Base-by-base conservation (phyloP, 1,140 invertebrate species). In the Drosophila pectinifera region DNA sequence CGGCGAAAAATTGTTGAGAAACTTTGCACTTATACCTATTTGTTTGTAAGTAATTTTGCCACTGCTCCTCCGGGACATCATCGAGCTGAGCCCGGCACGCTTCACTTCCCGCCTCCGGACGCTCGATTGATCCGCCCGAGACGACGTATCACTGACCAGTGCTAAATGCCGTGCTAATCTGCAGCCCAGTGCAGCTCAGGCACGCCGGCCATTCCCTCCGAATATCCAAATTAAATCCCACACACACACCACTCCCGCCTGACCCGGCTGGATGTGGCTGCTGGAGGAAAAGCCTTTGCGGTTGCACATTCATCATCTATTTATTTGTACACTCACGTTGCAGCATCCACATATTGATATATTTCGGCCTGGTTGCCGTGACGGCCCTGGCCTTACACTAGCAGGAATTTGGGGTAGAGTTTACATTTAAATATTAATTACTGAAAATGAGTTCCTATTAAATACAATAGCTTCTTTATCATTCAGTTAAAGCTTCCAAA, bases 1-100 rank as follows among this genome's bases (percentile, higher is more conserved):
- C 49, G 56, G 38, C 43, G 38, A 53, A 72, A 65, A 78, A 68
- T 88, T 46, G 69, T 86, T 86, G 70, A 59, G 51, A 82, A 89
- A 89, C 80, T 89, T 89, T 89, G 65, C 54, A 84, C 72, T 84
- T 84, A 77, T 73, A 73, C 68, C 38, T 73, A 73, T 73, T 73
- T 73, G 68, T 73, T 73, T 73, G 69, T 42, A 73, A 86, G 82
- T 86, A 86, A 86, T 86, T 86, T 74, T 67, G 56, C 43, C 61
- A 59, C 59, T 61, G 48, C 75, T 65, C 59, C 38, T 53, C 7
- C 43, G 58, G 11, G 18, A 36, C 67, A 48, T 56, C 72, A 58
- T 78, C 31, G 64, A 43, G 55, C 76, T 72, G 64, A 79, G 56
- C 65, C 41, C 57, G 63, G 45, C 74, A 41, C 64, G 51, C 59